Evolutionary conservation across 2,113 vertebrate species (phyloP).

Genomic region (Etia nguti): DNA sequence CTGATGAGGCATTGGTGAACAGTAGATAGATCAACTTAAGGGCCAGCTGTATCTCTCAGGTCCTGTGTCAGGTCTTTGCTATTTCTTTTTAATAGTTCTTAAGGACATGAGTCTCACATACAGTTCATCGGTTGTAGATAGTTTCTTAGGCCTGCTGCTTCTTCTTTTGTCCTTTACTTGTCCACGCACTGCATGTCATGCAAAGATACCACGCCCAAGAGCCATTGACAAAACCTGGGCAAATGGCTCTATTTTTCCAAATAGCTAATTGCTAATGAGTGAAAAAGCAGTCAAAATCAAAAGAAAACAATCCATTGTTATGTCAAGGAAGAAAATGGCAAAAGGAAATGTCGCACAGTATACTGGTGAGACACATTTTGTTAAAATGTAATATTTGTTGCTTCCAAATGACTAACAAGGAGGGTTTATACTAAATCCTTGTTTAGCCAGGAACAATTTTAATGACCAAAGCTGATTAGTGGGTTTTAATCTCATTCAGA

Average conservation of each 20-base stretch:
- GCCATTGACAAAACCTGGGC: background rate
- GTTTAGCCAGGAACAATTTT: background rate
- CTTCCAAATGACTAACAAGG: too few species aligned
- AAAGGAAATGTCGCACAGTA: too few species aligned
- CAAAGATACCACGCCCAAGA: background rate
- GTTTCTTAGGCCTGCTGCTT: background rate
- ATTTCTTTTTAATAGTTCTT: background rate
- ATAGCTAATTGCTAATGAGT: background rate
- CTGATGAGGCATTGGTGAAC: background rate
- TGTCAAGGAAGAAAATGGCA: too few species aligned
- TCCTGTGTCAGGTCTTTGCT: background rate
- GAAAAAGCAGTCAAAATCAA: background rate
- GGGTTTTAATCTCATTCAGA: background rate
- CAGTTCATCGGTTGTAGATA: background rate
- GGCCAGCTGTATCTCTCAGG: background rate
- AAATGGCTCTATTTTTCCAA: background rate
- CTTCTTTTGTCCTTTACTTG: background rate
- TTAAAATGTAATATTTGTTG: background rate
- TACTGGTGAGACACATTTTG: background rate
- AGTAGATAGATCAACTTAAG: background rate
- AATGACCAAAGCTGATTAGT: background rate
- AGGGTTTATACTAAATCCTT: background rate
- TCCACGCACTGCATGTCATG: background rate
- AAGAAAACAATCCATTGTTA: background rate
- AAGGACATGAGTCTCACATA: background rate